Evolutionary conservation across 2,113 vertebrate genomes (phyloP), one percentile per base, ranked within the genome.

Genomic region (Leptobrachium leishanense): DNA sequence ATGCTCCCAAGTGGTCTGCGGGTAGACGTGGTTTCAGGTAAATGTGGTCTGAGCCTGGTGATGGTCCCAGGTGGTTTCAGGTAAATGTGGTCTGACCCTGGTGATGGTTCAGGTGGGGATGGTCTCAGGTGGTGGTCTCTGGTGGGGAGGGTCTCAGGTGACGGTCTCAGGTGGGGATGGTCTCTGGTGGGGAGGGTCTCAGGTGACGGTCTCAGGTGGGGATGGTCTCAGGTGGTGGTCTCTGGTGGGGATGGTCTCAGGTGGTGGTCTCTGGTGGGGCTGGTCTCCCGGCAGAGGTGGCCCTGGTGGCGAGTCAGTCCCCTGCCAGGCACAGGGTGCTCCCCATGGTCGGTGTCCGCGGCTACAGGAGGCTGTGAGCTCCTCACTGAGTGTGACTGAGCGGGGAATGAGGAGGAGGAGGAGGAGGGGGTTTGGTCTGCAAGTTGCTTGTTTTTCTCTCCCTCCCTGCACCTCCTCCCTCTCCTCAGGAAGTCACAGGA

Each of bases 401-500:
- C 20, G n/a, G 77, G 72, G 62, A 54, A 73, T 31, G 63, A 68
- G 71, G 40, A 66, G 74, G 54, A 69, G 71, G 65, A n/a, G n/a
- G n/a, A n/a, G n/a, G n/a, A n/a, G 44, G 42, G 46, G 44, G 20
- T 13, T 4, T 15, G 31, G 43, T 68, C 15, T 46, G 78, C 50
- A 40, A 59, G 13, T 75, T 68, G 72, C 79, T 81, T 75, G 71
- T 74, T 75, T 70, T 68, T 57, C 77, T 63, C 68, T 71, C 66
- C 77, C 41, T 55, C 73, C 64, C 79, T 62, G 62, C 65, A 74
- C 72, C 78, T 43, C 43, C 44, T n/a, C 39, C 15, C 74, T 31
- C 43, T 55, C 39, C 59, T 79, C 77, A 79, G 77, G 77, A 79
- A 79, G 77, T 79, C 69, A 43, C 69, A 72, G 75, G 75, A 67